A percentile compares a stretch with the other conserved stretches of the same genome.
Evolutionary conservation across 1,140 invertebrate genomes (phyloP).

Genomic region (Calliopsis andreniformis): DNA sequence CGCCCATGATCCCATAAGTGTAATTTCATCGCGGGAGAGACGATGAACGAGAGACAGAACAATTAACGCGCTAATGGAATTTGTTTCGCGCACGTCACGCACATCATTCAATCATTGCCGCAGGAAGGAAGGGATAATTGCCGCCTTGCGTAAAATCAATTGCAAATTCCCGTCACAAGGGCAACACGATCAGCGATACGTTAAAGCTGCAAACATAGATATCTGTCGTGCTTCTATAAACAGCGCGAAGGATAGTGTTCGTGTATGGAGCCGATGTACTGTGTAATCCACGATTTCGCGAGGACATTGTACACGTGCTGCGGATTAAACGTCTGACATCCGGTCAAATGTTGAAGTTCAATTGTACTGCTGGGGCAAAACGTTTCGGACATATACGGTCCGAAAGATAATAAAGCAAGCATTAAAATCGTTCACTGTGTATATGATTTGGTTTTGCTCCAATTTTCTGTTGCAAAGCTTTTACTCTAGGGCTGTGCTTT

Average conservation of each 20-base stretch:
- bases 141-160: slow-evolving; percentile 16
- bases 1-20: background rate
- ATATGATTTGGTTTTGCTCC: too few species aligned
- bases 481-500: too few species aligned
- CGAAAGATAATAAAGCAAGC: too few species aligned
- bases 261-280: background rate
- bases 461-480: too few species aligned
- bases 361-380: too few species aligned
- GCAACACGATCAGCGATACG: slow-evolving; percentile 68
- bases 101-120: slow-evolving; percentile 1
- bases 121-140: background rate
- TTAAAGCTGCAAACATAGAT: slow-evolving; percentile 65
- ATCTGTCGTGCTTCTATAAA: slow-evolving; percentile 61
- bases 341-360: too few species aligned
- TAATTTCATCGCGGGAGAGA: background rate
- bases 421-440: too few species aligned
- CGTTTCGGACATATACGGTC: too few species aligned
- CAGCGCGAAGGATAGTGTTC: background rate
- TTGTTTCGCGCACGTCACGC: slow-evolving; percentile 9
- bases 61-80: slow-evolving; percentile 29
- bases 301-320: background rate
- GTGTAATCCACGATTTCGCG: background rate
- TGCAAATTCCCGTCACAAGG: slow-evolving; percentile 62
- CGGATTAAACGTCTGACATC: background rate
- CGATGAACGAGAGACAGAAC: background rate